Percentiles rank a stretch among this genome's conserved stretches.
Evolutionary conservation across 2,888 invertebrate genomes (phyloP).

Genomic region (Conistra vaccinii): DNA sequence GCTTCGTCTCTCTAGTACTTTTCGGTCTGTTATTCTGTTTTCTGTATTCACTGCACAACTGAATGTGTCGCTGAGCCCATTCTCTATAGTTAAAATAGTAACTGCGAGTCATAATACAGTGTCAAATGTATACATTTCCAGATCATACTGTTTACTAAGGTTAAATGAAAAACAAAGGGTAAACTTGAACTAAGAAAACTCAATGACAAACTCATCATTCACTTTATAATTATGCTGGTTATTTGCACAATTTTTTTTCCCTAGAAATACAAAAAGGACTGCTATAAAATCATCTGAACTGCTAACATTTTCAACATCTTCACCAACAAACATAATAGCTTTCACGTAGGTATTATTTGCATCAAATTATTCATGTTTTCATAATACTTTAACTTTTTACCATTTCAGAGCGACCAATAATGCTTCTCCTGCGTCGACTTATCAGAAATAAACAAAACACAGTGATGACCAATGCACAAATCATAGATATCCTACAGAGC

Average conservation of each 20-base stretch:
- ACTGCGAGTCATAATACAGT: neutral
- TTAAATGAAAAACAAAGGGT: too few species aligned
- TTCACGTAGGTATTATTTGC: neutral
- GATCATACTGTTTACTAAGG: neutral
- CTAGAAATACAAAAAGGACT: too few species aligned
- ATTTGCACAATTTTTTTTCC: too few species aligned
- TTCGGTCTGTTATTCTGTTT: too few species aligned
- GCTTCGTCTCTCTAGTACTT: too few species aligned
- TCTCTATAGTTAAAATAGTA: neutral
- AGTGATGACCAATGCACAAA: slow-evolving; percentile 80
- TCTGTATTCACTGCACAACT: too few species aligned
- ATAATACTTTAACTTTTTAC: neutral
- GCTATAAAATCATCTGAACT: neutral
- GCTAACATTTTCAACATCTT: neutral
- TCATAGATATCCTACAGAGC: slow-evolving; percentile 77
- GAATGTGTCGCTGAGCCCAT: too few species aligned
- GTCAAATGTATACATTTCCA: neutral
- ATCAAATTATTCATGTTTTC: neutral
- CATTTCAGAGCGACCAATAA: slow-evolving; percentile 81
- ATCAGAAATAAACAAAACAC: slow-evolving; percentile 80
- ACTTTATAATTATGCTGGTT: neutral
- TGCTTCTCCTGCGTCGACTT: slow-evolving; percentile 77
- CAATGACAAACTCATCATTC: neutral
- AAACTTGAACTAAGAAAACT: neutral
- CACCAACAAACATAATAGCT: neutral